Base-by-base conservation (phyloP, 1,140 invertebrate species). In the Condylostylus longicornis region DNA sequence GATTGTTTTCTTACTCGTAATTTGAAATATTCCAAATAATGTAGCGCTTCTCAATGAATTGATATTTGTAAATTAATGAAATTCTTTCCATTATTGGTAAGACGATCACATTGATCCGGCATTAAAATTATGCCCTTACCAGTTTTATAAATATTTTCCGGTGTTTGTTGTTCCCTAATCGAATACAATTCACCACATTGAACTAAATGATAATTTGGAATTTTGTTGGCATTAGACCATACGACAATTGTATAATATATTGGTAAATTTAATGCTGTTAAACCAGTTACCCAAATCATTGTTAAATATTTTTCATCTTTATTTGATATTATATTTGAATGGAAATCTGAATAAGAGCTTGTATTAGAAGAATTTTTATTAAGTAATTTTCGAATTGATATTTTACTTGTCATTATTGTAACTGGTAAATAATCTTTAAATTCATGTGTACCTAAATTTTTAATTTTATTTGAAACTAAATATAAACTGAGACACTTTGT, bases 371-470 rank as follows among this genome's bases (percentile, higher is more conserved):
- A 42, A 18, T 1, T 51, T 39, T 5, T 33, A 15, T 1, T 45
- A 2, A 6, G 33, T 32, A 4, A 50, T 6, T 0, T 51, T 49
- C 4, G 43, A n/a, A n/a, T n/a, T n/a, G n/a, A n/a, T n/a, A n/a
- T n/a, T n/a, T n/a, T n/a, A n/a, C n/a, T 30, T 2, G 42, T 42
- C 53, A 56, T 56, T 2, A 56, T 42, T 13, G 54, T 25, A 0
- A 54, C 19, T 1, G 53, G 52, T 18, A 56, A 18, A 6, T 53
- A 35, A 17, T 49, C 43, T 2, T 40, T 32, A 13, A 42, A 33
- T 7, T 46, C 35, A 0, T 30, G 23, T 14, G 33, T 35, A 2
- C 41, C 37, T 9, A 40, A 21, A 22, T 50, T 44, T 5, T 37
- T 18, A 9, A 51, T 36, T 33, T 51, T 48, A 21, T 50, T 38